Conservation (phyloP, 1,140 invertebrate genomes). For the Lordiphosa collinella region DNA sequence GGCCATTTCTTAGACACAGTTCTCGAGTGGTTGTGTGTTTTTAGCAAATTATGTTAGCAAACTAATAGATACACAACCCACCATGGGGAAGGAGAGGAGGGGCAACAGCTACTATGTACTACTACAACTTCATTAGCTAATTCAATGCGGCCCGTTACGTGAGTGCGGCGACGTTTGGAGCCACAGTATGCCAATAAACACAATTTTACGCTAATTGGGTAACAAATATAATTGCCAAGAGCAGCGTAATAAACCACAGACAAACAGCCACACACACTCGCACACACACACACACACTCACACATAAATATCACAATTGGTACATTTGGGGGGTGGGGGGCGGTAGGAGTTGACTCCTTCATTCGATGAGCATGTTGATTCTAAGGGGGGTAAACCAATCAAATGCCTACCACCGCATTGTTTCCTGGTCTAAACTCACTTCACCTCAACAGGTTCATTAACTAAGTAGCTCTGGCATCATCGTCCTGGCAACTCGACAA, state of each 20-base stretch:
- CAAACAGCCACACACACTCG: constrained; percentile 32
- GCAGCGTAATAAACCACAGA: constrained; percentile 75
- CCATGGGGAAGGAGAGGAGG: background rate
- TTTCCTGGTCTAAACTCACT: constrained; percentile 27
- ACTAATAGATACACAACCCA: constrained; percentile 60
- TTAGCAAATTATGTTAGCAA: constrained; percentile 71
- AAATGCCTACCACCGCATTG: constrained; percentile 32
- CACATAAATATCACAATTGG: constrained; percentile 49
- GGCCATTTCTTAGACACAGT: constrained; percentile 18
- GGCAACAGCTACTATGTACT: constrained; percentile 7
- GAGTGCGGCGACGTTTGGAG: constrained; percentile 21
- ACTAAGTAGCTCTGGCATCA: constrained; percentile 49
- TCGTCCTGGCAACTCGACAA: constrained; percentile 51
- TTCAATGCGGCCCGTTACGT: constrained; percentile 47
- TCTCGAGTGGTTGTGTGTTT: constrained; percentile 34
- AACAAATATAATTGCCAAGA: constrained; percentile 78
- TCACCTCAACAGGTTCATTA: constrained; percentile 75
- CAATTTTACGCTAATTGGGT: constrained; percentile 78
- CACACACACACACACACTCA: constrained; percentile 3
- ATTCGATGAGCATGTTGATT: constrained; percentile 33
- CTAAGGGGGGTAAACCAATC: constrained; percentile 26
- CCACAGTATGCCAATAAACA: constrained; percentile 66
- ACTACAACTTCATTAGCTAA: constrained; percentile 76
- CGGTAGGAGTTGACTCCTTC: background rate
- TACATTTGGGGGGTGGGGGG: constrained; percentile 10